These are phyloP conservation scores for Drosophila orosa DNA, from an alignment of 1,140 invertebrate species.

Conservation along the genomic window DNA sequence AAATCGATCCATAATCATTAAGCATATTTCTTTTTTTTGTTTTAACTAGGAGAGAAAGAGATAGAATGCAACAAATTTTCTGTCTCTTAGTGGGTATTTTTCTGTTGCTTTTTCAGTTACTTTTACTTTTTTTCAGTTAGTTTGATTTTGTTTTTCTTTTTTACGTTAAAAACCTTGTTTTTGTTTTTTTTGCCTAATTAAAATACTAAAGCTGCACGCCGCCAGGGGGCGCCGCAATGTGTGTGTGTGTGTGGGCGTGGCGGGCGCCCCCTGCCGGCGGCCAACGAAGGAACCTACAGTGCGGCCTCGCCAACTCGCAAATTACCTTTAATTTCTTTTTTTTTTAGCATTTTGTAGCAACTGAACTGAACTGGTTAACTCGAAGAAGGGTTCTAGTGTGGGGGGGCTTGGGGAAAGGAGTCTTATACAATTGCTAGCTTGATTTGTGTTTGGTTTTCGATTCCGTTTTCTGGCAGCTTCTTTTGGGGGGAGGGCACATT, in stretches of 20 bases:
- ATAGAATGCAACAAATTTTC: slow-evolving; percentile 43
- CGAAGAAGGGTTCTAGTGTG: background rate
- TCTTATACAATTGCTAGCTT: slow-evolving; percentile 13
- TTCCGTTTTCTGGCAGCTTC: slow-evolving; percentile 29
- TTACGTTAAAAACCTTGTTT: slow-evolving; percentile 37
- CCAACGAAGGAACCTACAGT: slow-evolving; percentile 38
- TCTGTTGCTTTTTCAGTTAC: slow-evolving; percentile 8
- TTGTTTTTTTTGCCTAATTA: slow-evolving; percentile 42
- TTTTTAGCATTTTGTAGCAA: background rate
- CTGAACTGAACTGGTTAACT: slow-evolving; percentile 2
- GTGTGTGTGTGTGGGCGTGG: slow-evolving; percentile 19
- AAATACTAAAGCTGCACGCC: slow-evolving; percentile 44
- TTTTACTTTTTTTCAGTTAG: slow-evolving; percentile 10
- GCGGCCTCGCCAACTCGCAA: slow-evolving; percentile 28
- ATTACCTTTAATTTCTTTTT: background rate
- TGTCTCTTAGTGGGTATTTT: slow-evolving; percentile 31
- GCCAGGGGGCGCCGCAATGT: slow-evolving; percentile 3
- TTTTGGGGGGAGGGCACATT: slow-evolving; percentile 17
- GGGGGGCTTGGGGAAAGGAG: slow-evolving; percentile 2
- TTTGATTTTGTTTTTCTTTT: background rate
- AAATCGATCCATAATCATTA: slow-evolving; percentile 51
- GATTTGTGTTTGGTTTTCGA: slow-evolving; percentile 21
- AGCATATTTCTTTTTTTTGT: slow-evolving; percentile 23
- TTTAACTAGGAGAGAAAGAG: slow-evolving; percentile 50
- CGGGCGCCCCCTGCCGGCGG: slow-evolving; percentile 17